Base-by-base conservation (phyloP, 2,888 invertebrate genomes). In the Ischnura elegans region DNA sequence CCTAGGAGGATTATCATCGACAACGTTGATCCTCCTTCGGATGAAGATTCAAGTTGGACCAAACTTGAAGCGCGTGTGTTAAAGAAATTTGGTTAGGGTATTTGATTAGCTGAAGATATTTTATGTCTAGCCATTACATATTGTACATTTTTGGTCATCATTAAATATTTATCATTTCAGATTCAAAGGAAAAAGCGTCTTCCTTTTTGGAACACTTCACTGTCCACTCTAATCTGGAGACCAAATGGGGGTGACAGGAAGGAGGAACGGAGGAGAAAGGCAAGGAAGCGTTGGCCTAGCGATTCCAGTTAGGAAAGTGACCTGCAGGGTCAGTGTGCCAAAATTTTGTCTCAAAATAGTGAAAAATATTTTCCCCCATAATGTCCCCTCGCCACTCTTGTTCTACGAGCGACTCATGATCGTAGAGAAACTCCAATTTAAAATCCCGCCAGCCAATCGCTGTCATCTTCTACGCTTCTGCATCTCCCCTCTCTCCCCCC, bases 151-250 rank as follows among this genome's bases (percentile, higher is more conserved):
- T 29, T 42, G 84, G n/a, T 84, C 29, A 84, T 84, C 29, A 84
- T 84, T 84, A 84, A 84, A 84, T 84, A 13, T 29, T 29, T 84
- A 76, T 84, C 84, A 84, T 84, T 84, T 84, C 84, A 84, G 84
- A 84, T 84, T 84, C 84, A 84, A 84, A 84, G 84, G 84, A 84
- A 84, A 84, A 84, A 84, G 84, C 29, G 36, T 84, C 19, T 84
- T 84, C 21, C 84, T 42, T 42, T 42, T 84, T 84, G 55, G 55
- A 55, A 55, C 55, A 55, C 21, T 55, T 55, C 21, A 55, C 55
- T 19, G 21, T 55, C 19, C 55, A 55, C 55, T 55, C 55, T 21
- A 55, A 55, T 21, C 55, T 55, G 55, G 55, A 55, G 19, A 55
- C 84, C 6, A 42, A 84, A 84, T 84, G 84, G 36, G 84, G 84